phyloP scores from a whole-genome alignment of 2,797 vertebrate genomes.

The Muscicapa striata region DNA sequence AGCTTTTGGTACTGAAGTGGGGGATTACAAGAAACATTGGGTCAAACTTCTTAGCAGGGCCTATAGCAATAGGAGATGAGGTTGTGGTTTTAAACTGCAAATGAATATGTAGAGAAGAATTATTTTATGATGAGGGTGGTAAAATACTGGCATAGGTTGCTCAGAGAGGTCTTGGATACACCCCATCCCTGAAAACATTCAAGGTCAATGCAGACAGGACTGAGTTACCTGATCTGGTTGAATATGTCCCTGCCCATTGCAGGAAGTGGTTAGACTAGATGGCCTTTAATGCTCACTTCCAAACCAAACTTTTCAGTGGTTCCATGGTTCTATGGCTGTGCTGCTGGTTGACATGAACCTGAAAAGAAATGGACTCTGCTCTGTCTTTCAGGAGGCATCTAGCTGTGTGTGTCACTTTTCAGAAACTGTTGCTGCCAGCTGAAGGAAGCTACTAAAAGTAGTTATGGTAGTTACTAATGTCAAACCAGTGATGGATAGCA shows the following conservation, averaged over 20 bases:
- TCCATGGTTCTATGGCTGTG: background rate
- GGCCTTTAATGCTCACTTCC: background rate
- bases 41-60: background rate
- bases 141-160: background rate
- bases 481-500: background rate
- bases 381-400: background rate
- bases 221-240: background rate
- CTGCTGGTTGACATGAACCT: background rate
- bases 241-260: background rate
- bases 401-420: background rate
- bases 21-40: background rate
- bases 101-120: background rate
- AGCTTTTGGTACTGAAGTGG: background rate
- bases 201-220: too few relatives aligned
- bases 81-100: background rate
- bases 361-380: background rate
- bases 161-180: background rate
- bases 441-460: background rate
- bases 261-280: background rate
- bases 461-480: background rate
- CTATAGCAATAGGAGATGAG: accelerated
- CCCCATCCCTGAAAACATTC: background rate
- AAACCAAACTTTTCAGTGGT: background rate
- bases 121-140: background rate
- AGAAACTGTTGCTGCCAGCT: background rate